Conservation (phyloP, 2,797 vertebrate species). For the Scolopax rusticola region DNA sequence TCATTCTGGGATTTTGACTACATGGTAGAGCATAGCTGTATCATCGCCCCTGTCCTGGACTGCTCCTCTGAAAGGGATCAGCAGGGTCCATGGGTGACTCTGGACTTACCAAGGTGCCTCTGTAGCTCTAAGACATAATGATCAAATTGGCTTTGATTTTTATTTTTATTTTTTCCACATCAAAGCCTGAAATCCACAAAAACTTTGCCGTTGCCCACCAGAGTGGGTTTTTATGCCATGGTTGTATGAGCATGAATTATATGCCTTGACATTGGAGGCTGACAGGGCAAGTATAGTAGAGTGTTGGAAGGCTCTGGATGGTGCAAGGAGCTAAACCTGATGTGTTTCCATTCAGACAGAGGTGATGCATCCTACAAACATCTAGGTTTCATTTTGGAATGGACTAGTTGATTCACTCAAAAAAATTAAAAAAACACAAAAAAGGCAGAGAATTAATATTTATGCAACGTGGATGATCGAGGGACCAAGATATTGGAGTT, state of each 20-base stretch:
- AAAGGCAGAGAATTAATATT: background rate
- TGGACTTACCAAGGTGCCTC: background rate
- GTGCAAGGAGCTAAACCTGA: background rate
- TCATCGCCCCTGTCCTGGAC: background rate
- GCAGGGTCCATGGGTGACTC: background rate
- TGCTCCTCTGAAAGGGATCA: background rate
- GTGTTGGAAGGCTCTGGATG: background rate
- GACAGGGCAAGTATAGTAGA: background rate
- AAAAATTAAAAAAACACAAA: background rate
- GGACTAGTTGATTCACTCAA: background rate
- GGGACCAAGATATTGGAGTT: background rate
- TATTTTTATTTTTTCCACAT: too few relatives aligned
- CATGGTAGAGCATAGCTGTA: background rate
- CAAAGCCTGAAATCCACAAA: background rate
- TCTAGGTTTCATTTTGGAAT: background rate
- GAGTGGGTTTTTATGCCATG: background rate
- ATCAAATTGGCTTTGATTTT: accelerated
- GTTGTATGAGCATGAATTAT: background rate
- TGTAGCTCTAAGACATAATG: background rate
- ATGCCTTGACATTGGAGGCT: background rate
- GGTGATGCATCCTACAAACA: background rate
- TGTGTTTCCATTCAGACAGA: background rate
- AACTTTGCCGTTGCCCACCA: background rate
- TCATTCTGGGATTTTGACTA: background rate
- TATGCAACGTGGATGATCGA: background rate